A percentile compares a stretch with the other conserved stretches of the same genome.
phyloP scores from a whole-genome alignment of 2,888 invertebrate genomes.

The Polyommatus iphigenia region DNA sequence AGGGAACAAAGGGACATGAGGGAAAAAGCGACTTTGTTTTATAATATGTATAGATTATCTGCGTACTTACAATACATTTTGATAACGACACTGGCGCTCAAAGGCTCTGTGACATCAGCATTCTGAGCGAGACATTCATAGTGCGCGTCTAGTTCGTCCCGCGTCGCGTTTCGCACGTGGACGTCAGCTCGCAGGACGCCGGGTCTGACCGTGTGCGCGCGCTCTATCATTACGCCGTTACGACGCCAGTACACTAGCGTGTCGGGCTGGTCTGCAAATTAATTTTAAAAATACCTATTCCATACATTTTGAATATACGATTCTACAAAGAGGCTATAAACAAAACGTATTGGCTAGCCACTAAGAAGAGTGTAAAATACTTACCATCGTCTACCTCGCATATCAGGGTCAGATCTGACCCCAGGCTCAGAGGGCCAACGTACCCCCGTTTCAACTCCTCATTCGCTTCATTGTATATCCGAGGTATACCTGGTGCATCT shows the following conservation, averaged over 20 bases:
- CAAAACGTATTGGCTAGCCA: too few species aligned
- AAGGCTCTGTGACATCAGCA: conserved; percentile 62
- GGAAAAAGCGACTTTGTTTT: too few species aligned
- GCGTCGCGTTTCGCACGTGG: conserved; percentile 49
- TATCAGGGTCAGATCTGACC: conserved; percentile 52
- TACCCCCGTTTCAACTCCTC: conserved; percentile 50
- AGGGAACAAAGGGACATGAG: too few species aligned
- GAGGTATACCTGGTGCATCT: conserved; percentile 60
- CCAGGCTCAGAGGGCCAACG: conserved; percentile 57
- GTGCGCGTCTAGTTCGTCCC: conserved; percentile 58
- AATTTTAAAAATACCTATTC: too few species aligned
- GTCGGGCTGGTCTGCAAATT: conserved; percentile 51
- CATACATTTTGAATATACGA: too few species aligned
- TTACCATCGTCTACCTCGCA: conserved; percentile 62
- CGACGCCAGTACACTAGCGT: conserved; percentile 63
- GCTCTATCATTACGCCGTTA: conserved; percentile 53
- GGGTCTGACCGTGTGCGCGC: conserved; percentile 44
- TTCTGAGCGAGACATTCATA: conserved; percentile 65
- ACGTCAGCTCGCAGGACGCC: conserved; percentile 53
- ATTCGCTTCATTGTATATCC: conserved; percentile 50
- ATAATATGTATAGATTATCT: not conserved
- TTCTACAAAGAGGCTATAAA: too few species aligned
- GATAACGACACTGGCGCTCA: conserved; percentile 53
- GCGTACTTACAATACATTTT: conserved; percentile 65
- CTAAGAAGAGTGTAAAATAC: conserved; percentile 25